Base-by-base conservation (phyloP, 1,140 invertebrate species). In the Dreissena polymorpha region DNA sequence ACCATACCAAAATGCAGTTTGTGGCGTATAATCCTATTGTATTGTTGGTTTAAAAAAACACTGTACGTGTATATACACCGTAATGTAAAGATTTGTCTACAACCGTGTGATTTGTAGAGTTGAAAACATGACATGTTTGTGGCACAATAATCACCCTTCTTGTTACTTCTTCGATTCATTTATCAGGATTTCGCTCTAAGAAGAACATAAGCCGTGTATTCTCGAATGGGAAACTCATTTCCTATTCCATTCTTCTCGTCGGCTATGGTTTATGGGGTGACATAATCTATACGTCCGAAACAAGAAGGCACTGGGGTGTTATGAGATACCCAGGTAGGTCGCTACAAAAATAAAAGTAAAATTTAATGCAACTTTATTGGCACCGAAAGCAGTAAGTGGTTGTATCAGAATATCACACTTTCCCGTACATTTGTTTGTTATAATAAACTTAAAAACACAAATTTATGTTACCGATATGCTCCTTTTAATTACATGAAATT, bases 261-360 rank as follows among this genome's bases (percentile, higher is more conserved):
- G 78, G 78, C 3, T 80, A 63, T 65, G 78, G 78, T 0, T 14
- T 64, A 16, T 80, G 78, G 78, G 60, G 68, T 39, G 78, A 80
- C 29, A 12, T 80, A n/a, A 80, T 80, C 60, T 14, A 80, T 65
- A 29, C 39, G 18, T 29, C 78, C 12, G 78, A 80, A 27, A 60
- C 25, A 10, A 39, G 78, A 23, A 60, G 78, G 65, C 21, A 27
- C 29, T 49, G 27, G 55, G 78, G 68, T 27, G 57, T 63, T 10
- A 12, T 80, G n/a, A 60, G 78, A 72, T 80, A 80, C 71, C 53
- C 67, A 25, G 67, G 78, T 80, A 71, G 29, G 76, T 65, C 57
- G 21, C 3, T 39, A 39, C 39, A 39, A 39, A 39, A 39, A 39
- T 39, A 39, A 2, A 2, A 39, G 39, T 39, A 39, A 39, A 5